These are phyloP conservation scores for Acanthosepion esculentum DNA, from an alignment of 2,888 invertebrate species.

Conservation along the genomic window DNA sequence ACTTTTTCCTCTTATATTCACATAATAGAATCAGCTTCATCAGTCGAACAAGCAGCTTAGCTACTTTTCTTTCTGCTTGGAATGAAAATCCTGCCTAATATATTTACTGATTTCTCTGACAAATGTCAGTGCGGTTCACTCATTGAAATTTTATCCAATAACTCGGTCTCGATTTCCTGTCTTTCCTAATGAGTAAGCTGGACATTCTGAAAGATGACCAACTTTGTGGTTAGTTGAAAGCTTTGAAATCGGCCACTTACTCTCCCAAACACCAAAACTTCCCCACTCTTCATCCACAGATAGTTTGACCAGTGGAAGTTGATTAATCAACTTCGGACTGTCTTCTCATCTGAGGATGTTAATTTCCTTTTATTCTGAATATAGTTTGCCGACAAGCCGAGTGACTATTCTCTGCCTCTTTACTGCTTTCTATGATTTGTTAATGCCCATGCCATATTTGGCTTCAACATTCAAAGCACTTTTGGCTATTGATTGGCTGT, in stretches of 20 bases:
- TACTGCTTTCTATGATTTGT: neutral
- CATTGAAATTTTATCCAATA: neutral
- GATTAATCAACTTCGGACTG: neutral
- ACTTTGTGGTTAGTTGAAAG: conserved; percentile 16
- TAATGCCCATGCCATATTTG: neutral
- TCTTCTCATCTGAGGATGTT: neutral
- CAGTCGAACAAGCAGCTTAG: too few relatives aligned
- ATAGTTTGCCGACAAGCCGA: neutral
- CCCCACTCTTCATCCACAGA: neutral
- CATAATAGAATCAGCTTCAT: too few relatives aligned
- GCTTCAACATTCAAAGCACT: neutral
- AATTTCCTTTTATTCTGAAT: conserved; percentile 7
- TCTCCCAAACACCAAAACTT: neutral
- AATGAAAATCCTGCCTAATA: neutral
- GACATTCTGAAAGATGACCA: neutral
- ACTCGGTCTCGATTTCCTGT: neutral
- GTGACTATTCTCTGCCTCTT: neutral
- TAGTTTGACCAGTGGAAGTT: neutral
- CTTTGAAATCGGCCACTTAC: neutral
- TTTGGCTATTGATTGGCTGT: neutral
- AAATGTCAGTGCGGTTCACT: neutral
- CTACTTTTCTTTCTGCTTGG: too few relatives aligned
- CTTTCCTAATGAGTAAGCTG: neutral
- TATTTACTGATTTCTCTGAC: neutral
- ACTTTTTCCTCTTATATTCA: too few relatives aligned